Evolutionary conservation across 1,140 invertebrate genomes (phyloP).

Genomic region (Asobara japonica): DNA sequence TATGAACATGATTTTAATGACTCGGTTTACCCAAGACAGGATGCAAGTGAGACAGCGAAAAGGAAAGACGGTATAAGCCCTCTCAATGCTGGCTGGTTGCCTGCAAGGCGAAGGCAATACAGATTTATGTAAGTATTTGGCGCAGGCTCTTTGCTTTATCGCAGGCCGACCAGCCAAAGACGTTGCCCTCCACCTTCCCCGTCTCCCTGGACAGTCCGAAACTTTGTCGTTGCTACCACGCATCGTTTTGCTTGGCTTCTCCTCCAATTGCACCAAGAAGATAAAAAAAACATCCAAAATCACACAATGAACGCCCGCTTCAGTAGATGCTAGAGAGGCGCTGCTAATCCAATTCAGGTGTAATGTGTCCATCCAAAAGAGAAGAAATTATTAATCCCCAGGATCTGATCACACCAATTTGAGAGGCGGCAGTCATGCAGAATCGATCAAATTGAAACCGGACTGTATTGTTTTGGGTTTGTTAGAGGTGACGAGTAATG

Average conservation of each 20-base stretch:
- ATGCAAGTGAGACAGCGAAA: not conserved
- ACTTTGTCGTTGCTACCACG: conserved; percentile 50
- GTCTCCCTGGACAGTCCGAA: conserved; percentile 41
- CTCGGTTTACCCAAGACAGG: not conserved
- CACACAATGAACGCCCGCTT: no score
- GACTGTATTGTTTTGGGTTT: no score
- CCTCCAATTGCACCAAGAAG: no score
- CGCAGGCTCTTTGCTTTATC: conserved; percentile 66
- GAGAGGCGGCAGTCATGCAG: no score
- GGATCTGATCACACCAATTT: no score
- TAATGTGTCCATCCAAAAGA: no score
- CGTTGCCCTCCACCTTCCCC: conserved; percentile 11
- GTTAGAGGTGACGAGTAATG: no score
- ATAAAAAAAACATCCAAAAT: no score
- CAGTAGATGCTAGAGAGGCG: no score
- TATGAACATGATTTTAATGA: not conserved
- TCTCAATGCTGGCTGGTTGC: not conserved
- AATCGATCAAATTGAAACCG: no score
- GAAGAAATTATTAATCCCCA: no score
- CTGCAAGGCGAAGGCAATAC: conserved; percentile 58
- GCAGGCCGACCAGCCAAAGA: conserved; percentile 55
- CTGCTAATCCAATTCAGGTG: no score
- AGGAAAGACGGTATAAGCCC: not conserved
- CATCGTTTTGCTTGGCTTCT: conserved; percentile 21
- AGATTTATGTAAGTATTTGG: conserved; percentile 70